Base-by-base conservation (phyloP, 2,888 invertebrate genomes). In the Masnerella sp. region DNA sequence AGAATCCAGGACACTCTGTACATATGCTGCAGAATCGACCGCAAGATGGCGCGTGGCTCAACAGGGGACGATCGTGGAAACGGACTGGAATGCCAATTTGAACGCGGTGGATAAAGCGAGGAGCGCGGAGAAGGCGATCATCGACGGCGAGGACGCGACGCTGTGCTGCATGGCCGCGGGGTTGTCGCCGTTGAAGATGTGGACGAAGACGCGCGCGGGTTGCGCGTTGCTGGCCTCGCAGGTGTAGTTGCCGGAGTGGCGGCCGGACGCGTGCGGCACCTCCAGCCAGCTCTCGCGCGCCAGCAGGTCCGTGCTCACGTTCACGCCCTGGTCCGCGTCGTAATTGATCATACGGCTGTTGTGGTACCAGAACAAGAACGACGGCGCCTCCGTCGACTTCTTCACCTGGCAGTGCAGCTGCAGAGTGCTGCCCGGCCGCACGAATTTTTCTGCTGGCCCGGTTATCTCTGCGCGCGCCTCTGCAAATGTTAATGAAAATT, bases 271-370 rank as follows among this genome's bases (percentile, higher is more conserved):
- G 73, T 86, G 88, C 3, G 89, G 88, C 67, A 90, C 89, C 62
- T 90, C 89, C 28, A 94, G 89, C 82, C 92, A 92, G 65, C 93
- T 93, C 51, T 91, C 90, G 80, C 94, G 91, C 84, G 91, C 92
- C 58, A 90, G 89, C 30, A 93, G 89, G 81, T 95, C 95, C 4
- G 95, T 95, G 69, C 94, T 95, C 58, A 96, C 96, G 87, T 95
- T 95, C 84, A 96, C 93, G 61, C 95, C 95, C 70, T 93, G 91
- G 84, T 95, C 95, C 38, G 90, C 90, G 88, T 96, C 96, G 88
- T 95, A 96, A 90, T 96, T 96, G 86, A 96, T 95, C 96, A 96
- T 96, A 78, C 95, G 92, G 84, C 94, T 93, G 88, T 96, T 95
- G 89, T 95, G 94, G 87, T 95, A 95, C 92, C 92, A 92, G 88